Conservation (phyloP, 1,140 invertebrate genomes). For the Drosophila arizonae region DNA sequence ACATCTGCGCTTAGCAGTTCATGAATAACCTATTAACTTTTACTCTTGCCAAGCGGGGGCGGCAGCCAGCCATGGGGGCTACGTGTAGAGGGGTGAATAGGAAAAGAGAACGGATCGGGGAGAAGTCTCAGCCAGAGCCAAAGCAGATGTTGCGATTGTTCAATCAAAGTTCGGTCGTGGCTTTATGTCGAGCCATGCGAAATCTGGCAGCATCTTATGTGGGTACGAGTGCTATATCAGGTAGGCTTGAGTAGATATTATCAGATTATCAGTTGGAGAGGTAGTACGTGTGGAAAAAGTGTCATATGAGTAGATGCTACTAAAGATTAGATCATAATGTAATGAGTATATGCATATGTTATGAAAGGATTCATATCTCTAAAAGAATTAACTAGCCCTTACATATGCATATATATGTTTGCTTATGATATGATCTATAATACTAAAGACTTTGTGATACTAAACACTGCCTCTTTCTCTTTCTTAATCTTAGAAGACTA, state of each 20-base stretch:
- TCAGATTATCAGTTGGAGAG: background rate
- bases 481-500: too few relatives aligned
- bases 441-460: too few relatives aligned
- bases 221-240: slow-evolving; percentile 7
- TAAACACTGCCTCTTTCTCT: too few relatives aligned
- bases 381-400: too few relatives aligned
- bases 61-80: slow-evolving; percentile 3
- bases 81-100: slow-evolving; percentile 18
- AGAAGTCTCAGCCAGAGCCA: too few relatives aligned
- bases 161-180: slow-evolving; percentile 51
- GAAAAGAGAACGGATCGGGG: background rate
- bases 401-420: too few relatives aligned
- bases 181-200: slow-evolving; percentile 13
- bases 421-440: too few relatives aligned
- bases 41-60: slow-evolving; percentile 51
- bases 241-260: background rate
- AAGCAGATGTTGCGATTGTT: slow-evolving; percentile 17
- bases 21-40: slow-evolving; percentile 82
- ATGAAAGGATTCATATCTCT: too few relatives aligned
- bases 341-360: too few relatives aligned
- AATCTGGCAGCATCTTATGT: slow-evolving; percentile 3
- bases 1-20: slow-evolving; percentile 80
- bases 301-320: too few relatives aligned
- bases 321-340: too few relatives aligned
- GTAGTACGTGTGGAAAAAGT: too few relatives aligned